Evolutionary conservation across 2,113 vertebrate species (phyloP), one percentile per base, ranked within the genome.

Genomic region (Bagarius yarrelli): DNA sequence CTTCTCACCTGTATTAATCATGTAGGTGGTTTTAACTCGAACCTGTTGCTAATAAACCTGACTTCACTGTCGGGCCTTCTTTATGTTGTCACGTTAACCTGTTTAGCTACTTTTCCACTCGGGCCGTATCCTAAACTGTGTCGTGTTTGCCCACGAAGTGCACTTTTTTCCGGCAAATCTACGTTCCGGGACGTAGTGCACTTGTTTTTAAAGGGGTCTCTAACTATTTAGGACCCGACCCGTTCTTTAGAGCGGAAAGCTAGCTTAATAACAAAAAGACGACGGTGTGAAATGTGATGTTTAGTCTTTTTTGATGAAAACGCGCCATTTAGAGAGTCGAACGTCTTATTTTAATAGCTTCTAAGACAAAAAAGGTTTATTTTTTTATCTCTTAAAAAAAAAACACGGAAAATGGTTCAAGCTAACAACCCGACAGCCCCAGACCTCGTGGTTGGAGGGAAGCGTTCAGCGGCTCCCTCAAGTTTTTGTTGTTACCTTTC

Each of bases 401-500:
- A 64, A 21, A 40, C 44, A 4, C 1, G 1, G 16, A 53, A 32
- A 21, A 0, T 8, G 25, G 25, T 23, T 18, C 16, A 32, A 8
- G 69, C 19, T 73, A 21, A 34, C 47, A 72, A 5, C 30, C 14
- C 53, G 18, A 21, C 71, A 57, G 9, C 8, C 50, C 0, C 30
- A 14, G 72, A 76, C 55, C 74, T 27, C 74, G 74, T 76, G 74
- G 74, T 61, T 61, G 56, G 74, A 61, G 57, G 56, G 56, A 47
- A 60, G 74, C 50, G 70, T 73, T 73, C 50, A 34, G 30, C 3
- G 55, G 70, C 9, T 9, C 12, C 50, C 3, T 12, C 27, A 21
- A 1, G 1, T 9, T 25, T 19, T 8, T 15, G 0, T 36, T 30
- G 5, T 36, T 64, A 12, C 18, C 9, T 34, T 36, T 21, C 3